Percentiles rank a stretch among this genome's conserved stretches.
Conservation (phyloP, 2,797 vertebrate genomes). For the Onychomys leucogaster region DNA sequence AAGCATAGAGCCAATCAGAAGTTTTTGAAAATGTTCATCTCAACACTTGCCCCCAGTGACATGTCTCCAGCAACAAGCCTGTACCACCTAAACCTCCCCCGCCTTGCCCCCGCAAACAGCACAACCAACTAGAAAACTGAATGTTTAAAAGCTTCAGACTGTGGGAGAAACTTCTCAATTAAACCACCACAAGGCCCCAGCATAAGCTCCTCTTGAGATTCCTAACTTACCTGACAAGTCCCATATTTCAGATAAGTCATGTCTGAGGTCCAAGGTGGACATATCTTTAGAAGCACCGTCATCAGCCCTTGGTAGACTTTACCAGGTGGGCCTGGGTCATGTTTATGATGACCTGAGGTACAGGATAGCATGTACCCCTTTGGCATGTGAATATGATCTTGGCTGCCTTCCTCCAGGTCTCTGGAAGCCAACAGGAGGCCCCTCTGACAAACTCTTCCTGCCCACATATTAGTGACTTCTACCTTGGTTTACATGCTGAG, state of each 20-base stretch:
- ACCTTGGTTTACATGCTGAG: background rate
- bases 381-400: background rate
- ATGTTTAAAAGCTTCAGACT: background rate
- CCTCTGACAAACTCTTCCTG: background rate
- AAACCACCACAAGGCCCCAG: background rate
- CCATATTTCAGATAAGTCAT: background rate
- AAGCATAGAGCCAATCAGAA: background rate
- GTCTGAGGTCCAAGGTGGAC: background rate
- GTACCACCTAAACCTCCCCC: background rate
- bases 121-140: background rate
- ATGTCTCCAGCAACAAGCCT: background rate
- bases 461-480: fast-evolving
- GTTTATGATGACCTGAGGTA: background rate
- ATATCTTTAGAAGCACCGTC: fast-evolving
- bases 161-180: background rate
- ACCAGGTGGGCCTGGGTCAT: background rate
- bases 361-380: background rate
- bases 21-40: background rate
- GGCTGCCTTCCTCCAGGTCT: background rate
- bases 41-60: background rate
- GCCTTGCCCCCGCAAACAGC: too few species aligned
- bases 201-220: background rate
- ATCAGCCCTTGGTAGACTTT: background rate
- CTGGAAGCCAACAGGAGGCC: background rate
- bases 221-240: background rate